Base-by-base conservation (phyloP, 2,888 invertebrate species). In the Dryocosmus kuriphilus region DNA sequence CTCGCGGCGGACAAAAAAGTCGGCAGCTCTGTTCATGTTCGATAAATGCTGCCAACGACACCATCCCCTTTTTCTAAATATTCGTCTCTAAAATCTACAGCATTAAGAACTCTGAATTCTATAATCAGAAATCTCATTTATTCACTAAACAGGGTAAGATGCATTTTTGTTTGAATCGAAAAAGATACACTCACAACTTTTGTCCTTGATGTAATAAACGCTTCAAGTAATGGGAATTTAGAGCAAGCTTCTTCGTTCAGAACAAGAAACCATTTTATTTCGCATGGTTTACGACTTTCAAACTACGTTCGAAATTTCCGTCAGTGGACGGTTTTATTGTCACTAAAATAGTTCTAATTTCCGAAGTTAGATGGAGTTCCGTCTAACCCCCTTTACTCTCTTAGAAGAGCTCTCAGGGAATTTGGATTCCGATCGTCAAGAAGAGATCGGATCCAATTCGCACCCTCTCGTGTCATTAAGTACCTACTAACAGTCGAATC, bases 41-140 rank as follows among this genome's bases (percentile, higher is more conserved):
- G 86, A 88, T 88, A 87, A 88, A 88, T 81, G 84, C 79, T 78
- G 82, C 79, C 80, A 77, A 63, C 60, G 24, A 77, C 75, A 30
- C 51, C 24, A 71, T 71, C 19, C 46, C n/a, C 46, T 51, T 71
- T 51, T 71, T 71, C 51, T 71, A 27, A n/a, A 32, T 30, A 32
- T 16, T 27, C 19, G 16, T 0, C 35, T 35, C n/a, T n/a, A 19
- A 63, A 35, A n/a, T n/a, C 8, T 5, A 24, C 11, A 57, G 11
- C 3, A 57, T 24, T 57, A 57, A 22, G 11, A 5, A 22, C 11
- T 57, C 4, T 22, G 22, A 38, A 22, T n/a, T 22, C n/a, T 11
- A 11, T 22, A 16, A n/a, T 24, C 27, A 63, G 8, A n/a, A 35
- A 35, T 9, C n/a, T 63, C 14, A 22, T 16, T 35, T 22, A 35